Percentiles rank a stretch among this genome's conserved stretches.
Conservation (phyloP, 2,113 vertebrate species). For the Ictalurus punctatus region DNA sequence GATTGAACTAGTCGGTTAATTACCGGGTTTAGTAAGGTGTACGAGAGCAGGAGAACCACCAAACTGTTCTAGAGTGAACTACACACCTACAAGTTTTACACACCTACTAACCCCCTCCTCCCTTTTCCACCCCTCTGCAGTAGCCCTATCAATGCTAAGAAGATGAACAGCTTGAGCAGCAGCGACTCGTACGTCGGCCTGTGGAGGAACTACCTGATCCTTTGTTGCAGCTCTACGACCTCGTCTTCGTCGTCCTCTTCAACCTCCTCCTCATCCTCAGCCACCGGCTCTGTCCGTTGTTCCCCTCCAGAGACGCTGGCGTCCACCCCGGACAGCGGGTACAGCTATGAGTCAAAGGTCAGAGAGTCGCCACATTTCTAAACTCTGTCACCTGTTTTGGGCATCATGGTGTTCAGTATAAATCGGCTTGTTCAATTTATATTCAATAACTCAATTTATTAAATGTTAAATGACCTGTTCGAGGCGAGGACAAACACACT, state of each 20-base stretch:
- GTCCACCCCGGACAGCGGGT: slow-evolving; percentile 96
- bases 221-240: slow-evolving; percentile 94
- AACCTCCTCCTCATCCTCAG: slow-evolving; percentile 79
- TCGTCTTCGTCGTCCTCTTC: slow-evolving; percentile 74
- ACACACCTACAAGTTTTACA: background rate
- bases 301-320: slow-evolving; percentile 98
- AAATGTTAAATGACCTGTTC: background rate
- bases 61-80: background rate
- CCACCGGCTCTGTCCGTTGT: slow-evolving; percentile 89
- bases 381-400: background rate
- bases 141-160: slow-evolving; percentile 98
- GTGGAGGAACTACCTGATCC: slow-evolving; percentile 98
- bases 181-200: slow-evolving; percentile 92
- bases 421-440: background rate
- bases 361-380: slow-evolving; percentile 35
- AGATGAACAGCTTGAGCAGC: slow-evolving; percentile 87
- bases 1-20: no score
- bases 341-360: slow-evolving; percentile 94
- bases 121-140: slow-evolving; percentile 64
- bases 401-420: background rate
- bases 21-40: no score
- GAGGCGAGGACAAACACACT: background rate
- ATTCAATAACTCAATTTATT: background rate
- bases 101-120: background rate
- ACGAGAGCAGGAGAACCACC: no score